Percentiles rank a stretch among this genome's conserved stretches.
These are phyloP conservation scores for Leguminivora glycinivorella DNA, from an alignment of 1,140 invertebrate species.

Conservation along the genomic window DNA sequence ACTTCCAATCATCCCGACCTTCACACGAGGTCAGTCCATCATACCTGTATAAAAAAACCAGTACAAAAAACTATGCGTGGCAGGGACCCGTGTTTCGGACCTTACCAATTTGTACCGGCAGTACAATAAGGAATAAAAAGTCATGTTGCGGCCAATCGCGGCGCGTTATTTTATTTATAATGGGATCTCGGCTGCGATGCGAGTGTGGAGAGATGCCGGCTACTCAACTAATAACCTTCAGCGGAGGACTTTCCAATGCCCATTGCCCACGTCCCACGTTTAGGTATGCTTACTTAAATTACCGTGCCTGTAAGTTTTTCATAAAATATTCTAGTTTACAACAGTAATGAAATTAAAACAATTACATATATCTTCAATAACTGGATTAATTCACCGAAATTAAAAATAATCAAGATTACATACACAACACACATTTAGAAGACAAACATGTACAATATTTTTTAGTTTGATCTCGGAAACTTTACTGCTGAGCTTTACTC, in stretches of 20 bases:
- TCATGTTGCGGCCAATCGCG: constrained; percentile 26
- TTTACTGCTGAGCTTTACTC: constrained; percentile 27
- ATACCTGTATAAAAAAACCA: constrained; percentile 45
- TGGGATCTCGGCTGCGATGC: background rate
- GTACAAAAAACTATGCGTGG: constrained; percentile 49
- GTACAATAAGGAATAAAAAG: constrained; percentile 48
- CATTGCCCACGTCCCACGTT: no score
- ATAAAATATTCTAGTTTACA: no score
- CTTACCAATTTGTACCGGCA: constrained; percentile 65
- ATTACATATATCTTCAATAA: no score
- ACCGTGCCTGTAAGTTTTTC: no score
- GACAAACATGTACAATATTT: background rate
- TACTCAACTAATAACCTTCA: constrained; percentile 7
- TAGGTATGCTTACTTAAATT: no score
- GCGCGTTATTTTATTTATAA: constrained; percentile 8
- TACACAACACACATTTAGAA: background rate
- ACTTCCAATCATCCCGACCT: constrained; percentile 26
- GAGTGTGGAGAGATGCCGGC: background rate
- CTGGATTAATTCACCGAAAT: no score
- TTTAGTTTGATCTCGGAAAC: background rate
- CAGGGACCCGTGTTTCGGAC: constrained; percentile 44
- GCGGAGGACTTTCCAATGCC: constrained; percentile 5
- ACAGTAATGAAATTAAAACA: no score
- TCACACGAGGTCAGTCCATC: constrained; percentile 43
- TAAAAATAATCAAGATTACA: no score